Percentiles rank a stretch among this genome's conserved stretches.
Conservation (phyloP, 2,113 vertebrate genomes). For the Uria lomvia region DNA sequence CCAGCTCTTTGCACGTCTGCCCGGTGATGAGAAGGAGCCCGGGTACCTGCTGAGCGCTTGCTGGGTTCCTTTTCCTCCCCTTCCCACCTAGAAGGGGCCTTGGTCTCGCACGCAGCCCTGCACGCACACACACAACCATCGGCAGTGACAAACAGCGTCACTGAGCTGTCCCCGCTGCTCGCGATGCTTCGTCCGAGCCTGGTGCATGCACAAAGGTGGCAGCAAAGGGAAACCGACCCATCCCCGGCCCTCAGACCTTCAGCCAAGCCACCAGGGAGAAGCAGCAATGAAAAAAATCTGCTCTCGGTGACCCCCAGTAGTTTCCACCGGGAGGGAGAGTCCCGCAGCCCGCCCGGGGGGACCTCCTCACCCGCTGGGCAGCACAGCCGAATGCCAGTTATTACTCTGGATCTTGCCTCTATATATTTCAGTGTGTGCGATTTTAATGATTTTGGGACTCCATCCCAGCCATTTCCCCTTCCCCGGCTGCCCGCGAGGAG, state of each 20-base stretch:
- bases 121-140: too few relatives aligned
- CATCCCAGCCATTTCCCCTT: background rate
- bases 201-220: accelerated
- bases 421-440: accelerated
- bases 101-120: accelerated
- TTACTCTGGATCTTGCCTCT: background rate
- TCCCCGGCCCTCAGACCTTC: background rate
- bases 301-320: accelerated
- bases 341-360: background rate
- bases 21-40: background rate
- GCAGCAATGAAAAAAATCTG: background rate
- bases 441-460: background rate
- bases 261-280: accelerated
- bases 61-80: background rate
- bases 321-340: background rate
- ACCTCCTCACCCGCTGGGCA: background rate
- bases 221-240: accelerated
- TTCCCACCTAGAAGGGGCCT: background rate
- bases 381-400: background rate
- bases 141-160: accelerated
- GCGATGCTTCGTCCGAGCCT: accelerated
- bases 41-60: background rate
- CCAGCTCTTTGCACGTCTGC: background rate
- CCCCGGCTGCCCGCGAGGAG: background rate
- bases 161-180: background rate